phyloP scores from a whole-genome alignment of 2,113 vertebrate species.

The Hipposideros armiger region DNA sequence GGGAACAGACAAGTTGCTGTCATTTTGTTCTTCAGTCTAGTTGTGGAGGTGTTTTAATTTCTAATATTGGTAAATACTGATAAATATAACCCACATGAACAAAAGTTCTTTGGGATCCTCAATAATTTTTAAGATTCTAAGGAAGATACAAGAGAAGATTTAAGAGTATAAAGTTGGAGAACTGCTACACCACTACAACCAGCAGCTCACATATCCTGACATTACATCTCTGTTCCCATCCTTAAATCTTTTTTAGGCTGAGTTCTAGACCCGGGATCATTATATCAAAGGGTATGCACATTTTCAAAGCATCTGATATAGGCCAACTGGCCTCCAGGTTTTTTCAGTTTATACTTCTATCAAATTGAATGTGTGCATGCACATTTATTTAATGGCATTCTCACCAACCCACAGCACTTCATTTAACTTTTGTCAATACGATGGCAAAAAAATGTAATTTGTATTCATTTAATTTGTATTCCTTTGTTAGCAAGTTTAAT shows the following conservation, averaged over 20 bases:
- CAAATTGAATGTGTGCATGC: not conserved
- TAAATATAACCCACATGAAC: not conserved
- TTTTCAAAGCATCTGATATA: not conserved
- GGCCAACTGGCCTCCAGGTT: not conserved
- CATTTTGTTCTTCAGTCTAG: no score
- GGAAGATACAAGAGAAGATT: not conserved
- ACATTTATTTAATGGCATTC: not conserved
- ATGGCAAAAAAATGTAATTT: conserved; percentile 14
- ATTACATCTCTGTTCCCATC: not conserved
- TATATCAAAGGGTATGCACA: not conserved
- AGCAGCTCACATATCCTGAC: not conserved
- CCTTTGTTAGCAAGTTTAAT: not conserved
- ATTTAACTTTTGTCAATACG: not conserved
- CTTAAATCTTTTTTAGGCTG: not conserved
- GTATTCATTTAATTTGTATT: conserved; percentile 33
- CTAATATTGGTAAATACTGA: not conserved
- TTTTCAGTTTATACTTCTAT: not conserved
- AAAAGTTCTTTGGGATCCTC: not conserved
- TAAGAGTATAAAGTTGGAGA: not conserved
- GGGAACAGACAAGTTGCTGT: no score
- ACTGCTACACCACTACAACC: not conserved
- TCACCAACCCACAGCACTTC: not conserved
- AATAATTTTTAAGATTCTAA: not conserved
- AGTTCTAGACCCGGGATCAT: not conserved
- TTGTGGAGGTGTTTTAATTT: not conserved